Conservation (phyloP, 2,113 vertebrate genomes). For the Lota lota region DNA sequence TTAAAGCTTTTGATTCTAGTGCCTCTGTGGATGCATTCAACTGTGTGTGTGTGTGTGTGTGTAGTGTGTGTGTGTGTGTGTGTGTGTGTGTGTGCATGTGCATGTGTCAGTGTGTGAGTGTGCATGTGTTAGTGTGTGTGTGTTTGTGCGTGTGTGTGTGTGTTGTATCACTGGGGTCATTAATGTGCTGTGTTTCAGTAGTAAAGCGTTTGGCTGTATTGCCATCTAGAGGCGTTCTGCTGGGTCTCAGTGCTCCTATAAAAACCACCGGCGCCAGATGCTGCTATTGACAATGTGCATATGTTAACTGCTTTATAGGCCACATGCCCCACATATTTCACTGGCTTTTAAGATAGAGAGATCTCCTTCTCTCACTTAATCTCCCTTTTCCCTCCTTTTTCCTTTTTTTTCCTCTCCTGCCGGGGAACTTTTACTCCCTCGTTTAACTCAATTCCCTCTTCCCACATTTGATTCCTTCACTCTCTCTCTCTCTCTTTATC, state of each 20-base stretch:
- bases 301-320: slow-evolving; percentile 74
- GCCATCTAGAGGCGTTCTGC: slow-evolving; percentile 73
- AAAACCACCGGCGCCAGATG: slow-evolving; percentile 68
- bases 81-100: background rate
- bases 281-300: slow-evolving; percentile 76
- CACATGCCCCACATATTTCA: slow-evolving; percentile 75
- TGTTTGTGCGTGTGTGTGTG: too few relatives aligned
- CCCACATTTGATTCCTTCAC: slow-evolving; percentile 36
- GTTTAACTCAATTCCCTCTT: slow-evolving; percentile 31
- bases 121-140: too few relatives aligned
- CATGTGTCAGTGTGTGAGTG: background rate
- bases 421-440: slow-evolving; percentile 43
- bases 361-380: slow-evolving; percentile 69
- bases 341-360: slow-evolving; percentile 70
- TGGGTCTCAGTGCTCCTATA: slow-evolving; percentile 73
- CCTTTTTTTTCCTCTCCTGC: slow-evolving; percentile 55
- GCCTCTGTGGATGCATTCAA: slow-evolving; percentile 7
- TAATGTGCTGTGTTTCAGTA: slow-evolving; percentile 64
- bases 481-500: slow-evolving; percentile 32
- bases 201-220: slow-evolving; percentile 75
- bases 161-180: slow-evolving; percentile 33
- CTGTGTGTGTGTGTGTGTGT: slow-evolving; percentile 19
- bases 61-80: background rate
- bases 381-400: slow-evolving; percentile 50
- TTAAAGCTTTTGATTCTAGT: background rate